phyloP scores from a whole-genome alignment of 2,888 invertebrate genomes.

The Hedychridium roseum region DNA sequence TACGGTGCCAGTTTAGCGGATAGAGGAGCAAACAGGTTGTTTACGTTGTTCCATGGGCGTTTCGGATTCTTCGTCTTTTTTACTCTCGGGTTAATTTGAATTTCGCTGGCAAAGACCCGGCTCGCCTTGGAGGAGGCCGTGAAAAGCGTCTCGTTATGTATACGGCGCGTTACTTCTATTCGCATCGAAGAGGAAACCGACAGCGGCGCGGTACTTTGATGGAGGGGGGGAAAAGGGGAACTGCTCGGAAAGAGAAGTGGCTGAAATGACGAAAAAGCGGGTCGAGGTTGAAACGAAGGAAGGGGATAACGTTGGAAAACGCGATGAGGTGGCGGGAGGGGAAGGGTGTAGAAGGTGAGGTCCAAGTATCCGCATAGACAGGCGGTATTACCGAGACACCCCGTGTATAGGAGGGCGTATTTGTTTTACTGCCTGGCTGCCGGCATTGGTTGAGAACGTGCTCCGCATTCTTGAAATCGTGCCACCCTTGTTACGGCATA shows the following conservation, averaged over 20 bases:
- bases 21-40: no score
- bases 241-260: background rate
- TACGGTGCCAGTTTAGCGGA: no score
- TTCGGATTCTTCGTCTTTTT: background rate
- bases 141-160: conserved; percentile 40
- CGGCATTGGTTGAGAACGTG: conserved; percentile 64
- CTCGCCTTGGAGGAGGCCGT: conserved; percentile 5
- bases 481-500: conserved; percentile 57
- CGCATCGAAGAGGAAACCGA: conserved; percentile 48
- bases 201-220: conserved; percentile 11
- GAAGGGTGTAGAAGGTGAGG: conserved; percentile 3
- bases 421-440: conserved; percentile 63
- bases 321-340: conserved; percentile 7
- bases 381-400: conserved; percentile 45
- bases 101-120: conserved; percentile 18
- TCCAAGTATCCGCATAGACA: conserved; percentile 22
- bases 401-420: conserved; percentile 58
- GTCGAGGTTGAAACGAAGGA: background rate
- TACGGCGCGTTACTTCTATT: conserved; percentile 36
- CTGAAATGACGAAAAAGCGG: background rate
- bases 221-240: background rate
- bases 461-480: conserved; percentile 62
- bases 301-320: background rate
- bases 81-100: conserved; percentile 28
- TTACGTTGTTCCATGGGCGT: background rate